Conservation (phyloP, 2,888 invertebrate species). For the Deroplatys truncata region DNA sequence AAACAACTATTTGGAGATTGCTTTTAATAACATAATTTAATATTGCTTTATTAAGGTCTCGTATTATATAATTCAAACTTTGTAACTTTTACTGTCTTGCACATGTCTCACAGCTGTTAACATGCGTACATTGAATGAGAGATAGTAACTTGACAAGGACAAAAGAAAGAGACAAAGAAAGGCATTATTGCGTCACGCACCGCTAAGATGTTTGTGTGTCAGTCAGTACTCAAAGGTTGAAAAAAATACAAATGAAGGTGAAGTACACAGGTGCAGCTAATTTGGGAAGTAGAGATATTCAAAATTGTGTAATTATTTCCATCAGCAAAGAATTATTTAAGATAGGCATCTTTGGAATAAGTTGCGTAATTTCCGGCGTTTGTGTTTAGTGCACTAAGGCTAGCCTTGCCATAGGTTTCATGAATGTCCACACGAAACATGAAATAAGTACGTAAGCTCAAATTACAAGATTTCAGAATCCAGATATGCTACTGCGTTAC, state of each 20-base stretch:
- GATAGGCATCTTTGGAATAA: background rate
- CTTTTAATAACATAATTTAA: too few species aligned
- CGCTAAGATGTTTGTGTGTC: background rate
- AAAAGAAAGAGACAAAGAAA: background rate
- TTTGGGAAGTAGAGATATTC: background rate
- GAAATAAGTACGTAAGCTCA: too few species aligned
- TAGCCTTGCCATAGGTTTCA: too few species aligned
- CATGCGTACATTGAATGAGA: background rate
- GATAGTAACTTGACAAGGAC: background rate
- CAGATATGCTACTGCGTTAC: too few species aligned
- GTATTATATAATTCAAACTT: too few species aligned
- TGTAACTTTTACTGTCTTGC: background rate
- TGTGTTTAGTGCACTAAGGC: background rate
- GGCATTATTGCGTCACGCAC: background rate
- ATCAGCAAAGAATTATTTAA: background rate
- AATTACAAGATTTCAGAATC: too few species aligned
- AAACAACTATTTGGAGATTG: too few species aligned
- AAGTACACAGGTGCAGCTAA: background rate
- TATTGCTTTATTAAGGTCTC: too few species aligned
- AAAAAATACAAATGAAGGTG: too few species aligned
- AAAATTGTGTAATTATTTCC: background rate
- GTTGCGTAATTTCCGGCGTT: background rate
- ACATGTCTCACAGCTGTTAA: background rate
- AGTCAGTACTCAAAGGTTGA: background rate
- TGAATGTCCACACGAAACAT: too few species aligned